Evolutionary conservation across 2,888 invertebrate species (phyloP), one percentile per base, ranked within the genome.

Genomic region (Sycophila texana): DNA sequence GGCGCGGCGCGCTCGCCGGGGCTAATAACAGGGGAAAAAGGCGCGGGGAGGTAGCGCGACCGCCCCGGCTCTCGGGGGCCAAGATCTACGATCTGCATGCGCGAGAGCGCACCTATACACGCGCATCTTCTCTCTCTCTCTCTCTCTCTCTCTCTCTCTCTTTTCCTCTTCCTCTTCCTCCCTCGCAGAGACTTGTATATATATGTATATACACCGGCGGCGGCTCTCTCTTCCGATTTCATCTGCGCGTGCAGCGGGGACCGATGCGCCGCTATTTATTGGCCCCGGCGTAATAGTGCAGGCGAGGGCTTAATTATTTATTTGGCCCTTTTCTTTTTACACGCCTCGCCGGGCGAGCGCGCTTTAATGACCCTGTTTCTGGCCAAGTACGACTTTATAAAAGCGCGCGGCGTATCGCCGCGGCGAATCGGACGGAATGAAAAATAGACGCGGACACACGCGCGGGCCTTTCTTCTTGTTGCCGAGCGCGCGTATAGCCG

Each of bases 11-110:
- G 14, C 16, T 53, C 16, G 53, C 53, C 16, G 16, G 53, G 53
- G 47, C 81, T 82, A 84, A 85, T 83, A 83, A 84, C 74, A 65
- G 79, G 77, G 81, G 77, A 82, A 81, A 82, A 79, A 65, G 57
- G 60, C 67, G 60, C 51, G 60, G 26, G 20, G 39, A 39, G 39
- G 39, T 39, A 5, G 20, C 10, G 22, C 26, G 20, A 49, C 1
- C 65, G 16, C 53, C 63, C 77, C 72, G 68, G 81, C 78, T 78
- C 80, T 74, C 76, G 55, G 72, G 30, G 49, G 39, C 30, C 60
- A 47, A 65, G 67, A 61, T 72, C 61, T 61, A 61, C 75, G 47
- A 60, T 68, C 68, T 61, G 26, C 55, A 26, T 22, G 12, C n/a
- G n/a, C 74, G 16, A n/a, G 30, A 51, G 20, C 39, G 14, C 26